phyloP scores from a whole-genome alignment of 2,797 vertebrate genomes.

The Spheniscus humboldti region DNA sequence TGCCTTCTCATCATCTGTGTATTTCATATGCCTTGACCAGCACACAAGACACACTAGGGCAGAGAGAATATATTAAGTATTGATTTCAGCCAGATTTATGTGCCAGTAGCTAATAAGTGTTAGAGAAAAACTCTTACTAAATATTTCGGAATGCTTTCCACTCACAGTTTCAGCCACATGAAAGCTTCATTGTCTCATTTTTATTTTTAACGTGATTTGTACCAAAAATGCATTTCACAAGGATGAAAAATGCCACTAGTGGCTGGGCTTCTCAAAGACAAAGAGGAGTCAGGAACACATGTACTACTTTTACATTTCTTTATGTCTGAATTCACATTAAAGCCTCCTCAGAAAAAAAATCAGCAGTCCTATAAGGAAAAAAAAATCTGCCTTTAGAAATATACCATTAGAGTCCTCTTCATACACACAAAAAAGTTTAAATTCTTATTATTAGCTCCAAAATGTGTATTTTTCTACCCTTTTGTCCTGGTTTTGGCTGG shows the following conservation, averaged over 20 bases:
- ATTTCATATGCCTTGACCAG: not conserved
- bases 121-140: not conserved
- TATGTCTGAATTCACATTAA: not conserved
- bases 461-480: not conserved
- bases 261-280: not conserved
- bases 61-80: not conserved
- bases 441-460: not conserved
- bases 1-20: not conserved
- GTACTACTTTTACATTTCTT: not conserved
- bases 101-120: not conserved
- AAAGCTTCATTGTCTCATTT: not conserved
- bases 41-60: not conserved
- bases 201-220: not conserved
- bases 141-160: not conserved
- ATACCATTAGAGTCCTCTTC: not conserved
- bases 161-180: not conserved
- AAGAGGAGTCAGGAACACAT: not conserved
- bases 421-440: not conserved
- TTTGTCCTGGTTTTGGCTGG: no score
- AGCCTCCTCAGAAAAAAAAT: not conserved
- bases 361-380: not conserved
- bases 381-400: not conserved
- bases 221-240: not conserved
- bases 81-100: not conserved
- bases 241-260: not conserved